Evolutionary conservation across 2,113 vertebrate genomes (phyloP).

Genomic region (Chloropsis cyanopogon): DNA sequence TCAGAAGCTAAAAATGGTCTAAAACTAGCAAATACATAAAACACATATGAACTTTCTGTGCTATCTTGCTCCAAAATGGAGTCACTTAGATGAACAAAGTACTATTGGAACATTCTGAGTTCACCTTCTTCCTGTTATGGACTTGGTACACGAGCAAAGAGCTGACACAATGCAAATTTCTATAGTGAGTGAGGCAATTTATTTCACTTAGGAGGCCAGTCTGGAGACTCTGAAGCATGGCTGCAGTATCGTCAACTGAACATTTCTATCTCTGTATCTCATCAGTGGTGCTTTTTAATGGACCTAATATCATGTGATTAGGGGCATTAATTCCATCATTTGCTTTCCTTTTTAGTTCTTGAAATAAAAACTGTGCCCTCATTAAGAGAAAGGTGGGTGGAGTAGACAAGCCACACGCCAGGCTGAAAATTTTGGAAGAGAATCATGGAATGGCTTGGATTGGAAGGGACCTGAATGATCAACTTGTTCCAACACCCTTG

Average conservation of each 20-base stretch:
- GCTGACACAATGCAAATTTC: neutral
- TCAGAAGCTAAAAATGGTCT: neutral
- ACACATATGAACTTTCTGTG: neutral
- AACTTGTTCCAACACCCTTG: neutral
- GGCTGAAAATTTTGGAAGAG: neutral
- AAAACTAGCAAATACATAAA: neutral
- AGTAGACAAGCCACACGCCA: accelerated
- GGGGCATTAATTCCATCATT: neutral
- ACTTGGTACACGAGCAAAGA: neutral
- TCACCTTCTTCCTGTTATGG: neutral
- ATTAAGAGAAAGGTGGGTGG: neutral
- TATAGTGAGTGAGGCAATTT: neutral
- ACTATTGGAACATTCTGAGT: neutral
- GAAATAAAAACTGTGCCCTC: neutral
- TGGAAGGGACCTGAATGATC: neutral
- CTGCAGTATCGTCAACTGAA: neutral
- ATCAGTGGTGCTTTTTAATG: neutral
- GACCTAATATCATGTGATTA: neutral
- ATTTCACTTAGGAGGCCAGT: neutral
- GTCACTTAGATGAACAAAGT: neutral
- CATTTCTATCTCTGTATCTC: neutral
- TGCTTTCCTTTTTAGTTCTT: neutral
- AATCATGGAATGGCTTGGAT: neutral
- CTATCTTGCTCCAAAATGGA: neutral
- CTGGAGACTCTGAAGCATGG: neutral